phyloP scores from a whole-genome alignment of 2,888 invertebrate species.

The Chloroclystis v-ata region DNA sequence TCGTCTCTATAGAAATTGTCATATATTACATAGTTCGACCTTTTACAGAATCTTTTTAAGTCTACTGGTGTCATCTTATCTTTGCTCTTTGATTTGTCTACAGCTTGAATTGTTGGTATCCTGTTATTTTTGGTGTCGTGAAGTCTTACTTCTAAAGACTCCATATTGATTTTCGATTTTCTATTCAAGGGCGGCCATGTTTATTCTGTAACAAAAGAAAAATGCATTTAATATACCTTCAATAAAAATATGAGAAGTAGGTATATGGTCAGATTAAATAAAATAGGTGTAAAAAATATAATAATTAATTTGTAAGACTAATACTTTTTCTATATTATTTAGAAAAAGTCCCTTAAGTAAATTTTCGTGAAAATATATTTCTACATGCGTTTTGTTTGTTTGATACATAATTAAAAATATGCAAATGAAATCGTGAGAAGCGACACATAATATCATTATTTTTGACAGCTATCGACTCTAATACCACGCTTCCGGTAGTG shows the following conservation, averaged over 20 bases:
- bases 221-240: not conserved
- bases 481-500: conserved; percentile 18
- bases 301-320: no score
- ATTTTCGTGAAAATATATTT: no score
- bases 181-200: conserved; percentile 29
- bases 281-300: no score
- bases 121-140: conserved; percentile 31
- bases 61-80: conserved; percentile 29
- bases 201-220: conserved; percentile 36
- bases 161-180: conserved; percentile 18
- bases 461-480: conserved; percentile 21
- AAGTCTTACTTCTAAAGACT: conserved; percentile 30
- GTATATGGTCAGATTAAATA: no score
- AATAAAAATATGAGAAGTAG: no score
- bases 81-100: conserved; percentile 28
- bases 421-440: conserved; percentile 20
- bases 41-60: conserved; percentile 34
- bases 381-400: not conserved
- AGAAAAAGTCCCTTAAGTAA: no score
- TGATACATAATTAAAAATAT: conserved; percentile 19
- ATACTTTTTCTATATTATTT: no score
- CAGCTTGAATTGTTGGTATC: conserved; percentile 52
- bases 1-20: conserved; percentile 54
- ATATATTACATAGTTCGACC: conserved; percentile 44
- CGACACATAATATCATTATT: conserved; percentile 17